phyloP scores from a whole-genome alignment of 2,113 vertebrate species.

The Ammodytes dubius region DNA sequence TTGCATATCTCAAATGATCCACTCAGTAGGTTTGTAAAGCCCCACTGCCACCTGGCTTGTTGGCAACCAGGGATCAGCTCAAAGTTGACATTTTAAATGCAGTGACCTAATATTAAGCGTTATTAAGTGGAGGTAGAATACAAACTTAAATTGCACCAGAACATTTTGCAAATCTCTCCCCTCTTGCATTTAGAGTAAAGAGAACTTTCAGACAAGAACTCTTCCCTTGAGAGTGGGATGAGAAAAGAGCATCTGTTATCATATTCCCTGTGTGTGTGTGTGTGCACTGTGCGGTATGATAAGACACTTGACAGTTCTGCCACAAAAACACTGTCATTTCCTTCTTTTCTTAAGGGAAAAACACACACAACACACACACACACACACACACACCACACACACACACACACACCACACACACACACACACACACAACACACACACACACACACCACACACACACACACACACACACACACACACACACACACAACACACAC shows the following conservation, averaged over 20 bases:
- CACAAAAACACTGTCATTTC: conserved; percentile 29
- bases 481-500: neutral
- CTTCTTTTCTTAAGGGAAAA: conserved; percentile 17
- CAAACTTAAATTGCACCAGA: neutral
- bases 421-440: neutral
- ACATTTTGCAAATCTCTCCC: conserved; percentile 15
- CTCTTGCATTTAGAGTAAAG: conserved; percentile 31
- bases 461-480: conserved; percentile 5
- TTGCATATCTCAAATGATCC: neutral
- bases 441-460: neutral
- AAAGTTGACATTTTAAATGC: conserved; percentile 2
- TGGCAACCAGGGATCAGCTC: conserved; percentile 32
- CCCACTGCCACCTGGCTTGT: conserved; percentile 22
- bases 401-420: neutral
- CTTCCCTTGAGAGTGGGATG: conserved; percentile 32
- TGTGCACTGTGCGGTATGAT: neutral
- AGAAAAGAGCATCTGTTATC: conserved; percentile 37
- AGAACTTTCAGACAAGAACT: conserved; percentile 56
- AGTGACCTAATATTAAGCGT: too few species aligned
- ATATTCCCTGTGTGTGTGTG: neutral
- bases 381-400: neutral
- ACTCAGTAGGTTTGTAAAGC: conserved; percentile 8
- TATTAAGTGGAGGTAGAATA: too few species aligned
- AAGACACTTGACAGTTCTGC: conserved; percentile 24
- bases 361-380: neutral